Evolutionary conservation across 2,797 vertebrate species (phyloP).

Genomic region (Anniella stebbinsi): DNA sequence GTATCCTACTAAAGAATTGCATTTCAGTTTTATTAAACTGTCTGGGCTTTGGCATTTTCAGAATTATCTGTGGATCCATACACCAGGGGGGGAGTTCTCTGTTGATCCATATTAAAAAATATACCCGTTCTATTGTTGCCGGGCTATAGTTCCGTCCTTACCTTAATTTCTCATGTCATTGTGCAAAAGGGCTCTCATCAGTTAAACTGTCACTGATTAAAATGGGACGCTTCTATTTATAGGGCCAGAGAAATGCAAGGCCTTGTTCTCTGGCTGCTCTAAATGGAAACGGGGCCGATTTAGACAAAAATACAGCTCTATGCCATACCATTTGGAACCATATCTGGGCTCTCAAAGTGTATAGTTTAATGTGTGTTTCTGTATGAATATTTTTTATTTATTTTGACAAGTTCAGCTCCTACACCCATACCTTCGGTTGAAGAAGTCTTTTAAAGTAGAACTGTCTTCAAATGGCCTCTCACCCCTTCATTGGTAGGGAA

Average conservation of each 20-base stretch:
- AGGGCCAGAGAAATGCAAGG: accelerated
- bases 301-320: background rate
- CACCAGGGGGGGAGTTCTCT: no score
- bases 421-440: no score
- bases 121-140: background rate
- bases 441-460: background rate
- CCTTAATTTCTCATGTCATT: conserved; percentile 27
- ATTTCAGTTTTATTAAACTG: background rate
- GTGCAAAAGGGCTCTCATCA: conserved; percentile 47
- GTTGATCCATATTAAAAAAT: background rate
- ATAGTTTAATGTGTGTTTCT: no score
- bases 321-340: conserved; percentile 8
- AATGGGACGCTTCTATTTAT: conserved; percentile 57
- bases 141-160: conserved; percentile 35
- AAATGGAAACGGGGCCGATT: conserved; percentile 3
- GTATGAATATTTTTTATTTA: background rate
- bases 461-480: background rate
- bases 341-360: conserved; percentile 23
- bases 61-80: background rate
- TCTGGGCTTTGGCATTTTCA: background rate
- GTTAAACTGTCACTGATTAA: conserved; percentile 56
- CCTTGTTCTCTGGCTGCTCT: conserved; percentile 13
- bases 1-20: background rate
- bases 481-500: background rate
- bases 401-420: background rate